A percentile compares a stretch with the other conserved stretches of the same genome.
Evolutionary conservation across 1,140 invertebrate species (phyloP).

Genomic region (Neotoxoptera formosana): DNA sequence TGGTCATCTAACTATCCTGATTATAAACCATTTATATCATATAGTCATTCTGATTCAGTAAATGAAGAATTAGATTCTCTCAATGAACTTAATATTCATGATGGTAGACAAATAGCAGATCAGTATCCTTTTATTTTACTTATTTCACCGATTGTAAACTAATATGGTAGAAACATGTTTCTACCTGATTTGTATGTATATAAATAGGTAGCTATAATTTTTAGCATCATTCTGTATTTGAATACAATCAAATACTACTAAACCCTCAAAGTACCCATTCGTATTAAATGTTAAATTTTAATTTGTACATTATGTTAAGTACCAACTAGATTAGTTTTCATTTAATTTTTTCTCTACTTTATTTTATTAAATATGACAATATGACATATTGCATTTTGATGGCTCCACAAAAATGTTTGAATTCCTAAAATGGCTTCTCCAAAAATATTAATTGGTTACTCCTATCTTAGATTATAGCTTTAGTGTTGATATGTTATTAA

Average conservation of each 20-base stretch:
- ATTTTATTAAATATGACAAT: background rate
- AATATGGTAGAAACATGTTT: background rate
- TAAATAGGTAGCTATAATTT: background rate
- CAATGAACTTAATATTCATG: slow-evolving; percentile 21
- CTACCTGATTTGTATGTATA: background rate
- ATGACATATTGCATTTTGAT: background rate
- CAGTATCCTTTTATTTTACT: slow-evolving; percentile 42
- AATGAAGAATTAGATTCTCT: slow-evolving; percentile 15
- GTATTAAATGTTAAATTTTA: background rate
- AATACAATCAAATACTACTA: background rate
- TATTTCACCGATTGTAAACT: background rate
- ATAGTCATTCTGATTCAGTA: background rate
- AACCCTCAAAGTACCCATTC: background rate
- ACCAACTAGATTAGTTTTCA: background rate
- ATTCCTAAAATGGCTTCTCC: background rate
- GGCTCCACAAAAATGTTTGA: background rate
- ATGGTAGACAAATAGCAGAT: slow-evolving; percentile 29
- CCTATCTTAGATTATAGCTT: background rate
- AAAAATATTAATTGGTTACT: background rate
- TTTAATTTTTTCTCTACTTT: background rate
- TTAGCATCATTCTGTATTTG: background rate
- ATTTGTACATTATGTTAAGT: background rate
- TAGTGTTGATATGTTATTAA: background rate
- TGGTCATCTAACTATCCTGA: slow-evolving; percentile 4
- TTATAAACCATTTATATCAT: slow-evolving; percentile 43